Evolutionary conservation across 2,797 vertebrate genomes (phyloP).

Genomic region (Paratrypauchen microcephalus): DNA sequence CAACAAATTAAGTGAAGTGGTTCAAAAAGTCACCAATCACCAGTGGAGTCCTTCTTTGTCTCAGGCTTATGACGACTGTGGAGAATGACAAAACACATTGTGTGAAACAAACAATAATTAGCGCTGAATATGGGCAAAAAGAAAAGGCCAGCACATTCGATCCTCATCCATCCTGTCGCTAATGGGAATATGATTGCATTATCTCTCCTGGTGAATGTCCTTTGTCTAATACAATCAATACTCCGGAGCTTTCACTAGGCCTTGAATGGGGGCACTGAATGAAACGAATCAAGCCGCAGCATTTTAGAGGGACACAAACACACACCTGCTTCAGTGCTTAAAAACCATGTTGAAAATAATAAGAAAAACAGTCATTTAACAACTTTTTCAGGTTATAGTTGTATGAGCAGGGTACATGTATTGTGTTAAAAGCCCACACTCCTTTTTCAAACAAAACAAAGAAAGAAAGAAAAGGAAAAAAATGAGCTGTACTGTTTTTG

Average conservation of each 20-base stretch:
- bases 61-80: conserved; percentile 30
- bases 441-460: background rate
- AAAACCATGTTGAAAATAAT: background rate
- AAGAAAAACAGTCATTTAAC: background rate
- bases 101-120: conserved; percentile 76
- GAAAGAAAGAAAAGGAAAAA: no score
- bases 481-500: no score
- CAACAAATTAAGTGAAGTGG: conserved; percentile 26
- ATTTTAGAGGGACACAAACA: conserved; percentile 53
- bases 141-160: conserved; percentile 56
- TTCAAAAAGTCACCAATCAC: conserved; percentile 33
- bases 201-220: conserved; percentile 66
- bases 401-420: background rate
- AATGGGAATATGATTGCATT: conserved; percentile 81
- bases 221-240: conserved; percentile 80
- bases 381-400: background rate
- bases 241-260: conserved; percentile 61
- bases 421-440: background rate
- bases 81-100: conserved; percentile 46
- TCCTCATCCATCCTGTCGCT: conserved; percentile 58
- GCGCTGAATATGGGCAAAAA: conserved; percentile 65
- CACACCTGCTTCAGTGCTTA: conserved; percentile 44
- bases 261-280: conserved; percentile 68
- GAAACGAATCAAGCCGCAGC: conserved; percentile 66
- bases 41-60: conserved; percentile 29